Conservation (phyloP, 2,113 vertebrate species). For the Hemichromis elongatus region DNA sequence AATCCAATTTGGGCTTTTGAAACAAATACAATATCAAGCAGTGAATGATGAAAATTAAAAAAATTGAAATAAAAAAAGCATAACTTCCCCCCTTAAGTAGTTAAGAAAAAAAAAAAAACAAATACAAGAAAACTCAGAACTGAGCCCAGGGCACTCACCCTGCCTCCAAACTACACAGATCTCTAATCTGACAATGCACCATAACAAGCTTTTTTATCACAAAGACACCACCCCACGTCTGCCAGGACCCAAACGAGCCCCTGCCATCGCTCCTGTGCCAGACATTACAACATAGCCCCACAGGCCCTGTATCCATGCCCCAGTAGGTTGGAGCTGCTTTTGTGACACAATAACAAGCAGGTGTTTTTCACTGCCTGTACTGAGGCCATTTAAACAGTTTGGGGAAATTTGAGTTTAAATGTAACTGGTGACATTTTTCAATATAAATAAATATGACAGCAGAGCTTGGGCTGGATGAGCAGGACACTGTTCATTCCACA, state of each 20-base stretch:
- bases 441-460: neutral
- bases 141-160: neutral
- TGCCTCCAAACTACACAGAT: neutral
- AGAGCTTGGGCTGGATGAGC: neutral
- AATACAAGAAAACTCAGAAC: neutral
- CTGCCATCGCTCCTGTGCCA: neutral
- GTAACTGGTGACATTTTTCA: neutral
- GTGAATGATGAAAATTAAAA: neutral
- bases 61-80: neutral
- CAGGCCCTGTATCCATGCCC: neutral
- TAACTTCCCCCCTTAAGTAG: neutral
- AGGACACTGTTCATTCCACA: neutral
- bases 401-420: neutral
- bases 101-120: accelerated
- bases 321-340: neutral
- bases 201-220: neutral
- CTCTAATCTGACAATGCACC: neutral
- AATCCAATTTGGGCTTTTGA: neutral
- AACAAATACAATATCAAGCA: neutral
- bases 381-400: neutral
- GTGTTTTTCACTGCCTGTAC: neutral
- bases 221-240: neutral
- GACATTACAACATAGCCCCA: neutral
- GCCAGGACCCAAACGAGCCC: neutral
- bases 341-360: neutral